Percentiles rank a stretch among this genome's conserved stretches.
Conservation (phyloP, 2,888 invertebrate species). For the Lasioglossum calceatum region DNA sequence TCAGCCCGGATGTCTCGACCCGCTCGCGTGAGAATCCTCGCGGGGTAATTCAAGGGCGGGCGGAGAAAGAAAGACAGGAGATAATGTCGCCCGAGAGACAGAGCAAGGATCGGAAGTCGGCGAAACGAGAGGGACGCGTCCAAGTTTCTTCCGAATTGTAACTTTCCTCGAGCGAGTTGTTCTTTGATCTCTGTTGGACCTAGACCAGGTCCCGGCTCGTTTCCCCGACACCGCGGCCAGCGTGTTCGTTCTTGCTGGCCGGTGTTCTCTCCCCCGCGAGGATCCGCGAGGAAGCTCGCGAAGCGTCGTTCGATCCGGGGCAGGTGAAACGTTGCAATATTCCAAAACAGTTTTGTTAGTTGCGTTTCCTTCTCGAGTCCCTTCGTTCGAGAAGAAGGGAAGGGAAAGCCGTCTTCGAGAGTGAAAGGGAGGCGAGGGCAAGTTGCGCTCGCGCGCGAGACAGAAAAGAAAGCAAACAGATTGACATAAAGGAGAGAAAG, state of each 20-base stretch:
- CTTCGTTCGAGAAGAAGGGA: slow-evolving; percentile 33
- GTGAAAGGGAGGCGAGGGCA: slow-evolving; percentile 55
- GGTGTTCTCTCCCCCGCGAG: neutral
- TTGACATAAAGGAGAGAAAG: neutral
- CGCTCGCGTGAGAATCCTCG: slow-evolving; percentile 46
- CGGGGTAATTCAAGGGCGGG: slow-evolving; percentile 14
- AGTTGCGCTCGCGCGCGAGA: slow-evolving; percentile 12
- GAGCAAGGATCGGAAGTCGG: slow-evolving; percentile 1
- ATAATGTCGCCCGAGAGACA: neutral
- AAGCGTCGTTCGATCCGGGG: slow-evolving; percentile 65
- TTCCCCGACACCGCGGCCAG: neutral
- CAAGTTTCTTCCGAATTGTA: slow-evolving; percentile 59
- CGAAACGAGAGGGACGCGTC: slow-evolving; percentile 30
- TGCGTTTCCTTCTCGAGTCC: slow-evolving; percentile 38
- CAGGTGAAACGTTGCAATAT: slow-evolving; percentile 82
- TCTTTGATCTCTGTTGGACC: slow-evolving; percentile 65
- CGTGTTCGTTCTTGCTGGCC: neutral
- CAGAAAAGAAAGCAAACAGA: neutral
- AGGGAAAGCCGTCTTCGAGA: slow-evolving; percentile 61
- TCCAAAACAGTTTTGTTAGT: slow-evolving; percentile 71
- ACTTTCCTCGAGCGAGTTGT: slow-evolving; percentile 58
- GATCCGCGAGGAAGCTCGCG: slow-evolving; percentile 22
- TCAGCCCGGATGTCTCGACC: slow-evolving; percentile 65
- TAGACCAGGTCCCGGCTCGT: slow-evolving; percentile 7
- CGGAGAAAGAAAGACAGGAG: neutral